Evolutionary conservation across 2,888 invertebrate genomes (phyloP).

Genomic region (Coenonympha arcania): DNA sequence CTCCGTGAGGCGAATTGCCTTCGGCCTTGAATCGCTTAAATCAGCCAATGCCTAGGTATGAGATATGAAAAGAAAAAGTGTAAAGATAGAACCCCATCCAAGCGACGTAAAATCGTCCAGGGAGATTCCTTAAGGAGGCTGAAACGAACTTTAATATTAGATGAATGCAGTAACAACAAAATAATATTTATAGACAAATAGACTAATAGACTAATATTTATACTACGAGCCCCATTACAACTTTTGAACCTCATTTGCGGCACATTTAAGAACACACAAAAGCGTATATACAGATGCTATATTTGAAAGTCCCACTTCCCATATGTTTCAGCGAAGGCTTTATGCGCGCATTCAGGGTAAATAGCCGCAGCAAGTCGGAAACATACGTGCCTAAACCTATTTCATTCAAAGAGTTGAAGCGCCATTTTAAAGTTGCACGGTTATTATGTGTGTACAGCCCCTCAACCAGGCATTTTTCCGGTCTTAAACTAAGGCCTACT

Average conservation of each 20-base stretch:
- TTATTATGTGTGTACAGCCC: conserved; percentile 5
- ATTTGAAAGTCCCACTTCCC: conserved; percentile 9
- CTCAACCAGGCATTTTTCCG: conserved; percentile 3
- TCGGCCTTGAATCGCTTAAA: too few species aligned
- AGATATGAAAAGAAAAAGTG: too few species aligned
- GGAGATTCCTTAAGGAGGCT: too few species aligned
- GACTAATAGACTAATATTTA: too few species aligned
- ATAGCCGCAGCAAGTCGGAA: conserved; percentile 11
- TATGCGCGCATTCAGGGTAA: conserved; percentile 11
- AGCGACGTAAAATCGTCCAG: too few species aligned
- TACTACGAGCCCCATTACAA: background rate
- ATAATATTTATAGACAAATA: too few species aligned
- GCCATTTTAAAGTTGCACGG: conserved; percentile 10
- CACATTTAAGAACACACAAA: conserved; percentile 3
- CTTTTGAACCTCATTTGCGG: conserved; percentile 1
- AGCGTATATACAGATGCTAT: conserved; percentile 7
- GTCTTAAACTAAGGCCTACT: background rate
- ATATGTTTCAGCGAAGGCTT: conserved; percentile 8
- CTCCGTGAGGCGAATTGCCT: too few species aligned
- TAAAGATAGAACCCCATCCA: too few species aligned
- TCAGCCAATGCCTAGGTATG: too few species aligned
- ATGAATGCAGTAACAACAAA: too few species aligned
- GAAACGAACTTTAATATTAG: too few species aligned
- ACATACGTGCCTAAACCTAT: conserved; percentile 16
- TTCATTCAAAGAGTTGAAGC: conserved; percentile 12